Evolutionary conservation across 2,113 vertebrate species (phyloP), one percentile per base, ranked within the genome.

Genomic region (Lamprologus speciosus): DNA sequence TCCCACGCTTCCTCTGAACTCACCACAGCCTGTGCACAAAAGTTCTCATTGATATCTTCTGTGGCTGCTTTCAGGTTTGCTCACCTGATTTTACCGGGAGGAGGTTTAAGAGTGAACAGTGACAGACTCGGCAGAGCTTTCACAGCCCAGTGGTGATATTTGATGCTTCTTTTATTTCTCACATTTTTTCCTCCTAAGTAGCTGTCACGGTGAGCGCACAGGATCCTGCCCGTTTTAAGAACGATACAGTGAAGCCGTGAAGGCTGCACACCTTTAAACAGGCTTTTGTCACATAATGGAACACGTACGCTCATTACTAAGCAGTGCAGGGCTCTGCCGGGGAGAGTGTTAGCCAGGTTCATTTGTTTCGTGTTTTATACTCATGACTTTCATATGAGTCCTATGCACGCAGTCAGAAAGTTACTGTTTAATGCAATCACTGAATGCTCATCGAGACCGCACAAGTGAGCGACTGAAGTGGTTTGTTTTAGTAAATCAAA

Each of bases 291-390:
- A 75, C 83, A 60, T 50, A 78, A 1, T 19, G 23, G 21, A 87
- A 73, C 17, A n/a, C 35, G 11, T 40, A 13, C 3, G 4, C 37
- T 89, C 54, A 79, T 92, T 68, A 75, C 78, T 81, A 57, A 87
- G 11, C 2, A 42, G n/a, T 23, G 37, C 37, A 42, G 65, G 37
- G n/a, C 37, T 23, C 37, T 9, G 65, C 0, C 5, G 0, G 65
- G 65, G 65, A 16, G 2, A 23, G 8, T 23, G 35, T 65, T 16
- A 68, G 63, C 35, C 19, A 40, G 35, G 35, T 21, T 40, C 1
- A 23, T 68, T 0, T 40, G 0, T 0, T 37, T 37, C 0, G 0
- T 21, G 12, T 8, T 21, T 65, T 4, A 40, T 40, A 68, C 19
- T 37, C 0, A 21, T 37, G 8, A 40, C 19, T 40, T 68, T 37